Evolutionary conservation across 2,113 vertebrate species (phyloP), one percentile per base, ranked within the genome.

Genomic region (Ginglymostoma cirratum): DNA sequence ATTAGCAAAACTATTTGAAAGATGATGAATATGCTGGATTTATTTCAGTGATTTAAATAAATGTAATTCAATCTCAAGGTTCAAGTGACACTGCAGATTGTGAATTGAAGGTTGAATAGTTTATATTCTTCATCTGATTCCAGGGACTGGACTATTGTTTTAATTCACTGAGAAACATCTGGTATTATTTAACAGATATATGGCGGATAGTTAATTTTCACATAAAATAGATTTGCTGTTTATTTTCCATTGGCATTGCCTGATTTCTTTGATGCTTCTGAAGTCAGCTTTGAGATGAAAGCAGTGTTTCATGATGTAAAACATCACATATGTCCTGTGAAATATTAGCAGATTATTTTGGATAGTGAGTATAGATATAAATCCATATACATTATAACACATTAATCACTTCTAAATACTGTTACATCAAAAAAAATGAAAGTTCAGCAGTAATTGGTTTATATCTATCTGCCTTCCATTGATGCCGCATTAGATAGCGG

Each of bases 121-220:
- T 95, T 72, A 48, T 95, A 27, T 95, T 76, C 65, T 69, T 94
- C 80, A 90, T 90, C 94, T 95, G 94, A 72, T 72, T 72, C 69
- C 24, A 95, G 38, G 76, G 45, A 45, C 38, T 95, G 42, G 69
- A 52, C 69, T 72, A 66, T 27, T 30, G 23, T 67, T 93, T 72
- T 27, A 95, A 70, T 95, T 27, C 42, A 52, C 66, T 72, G 67
- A 72, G 94, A 66, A 93, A 2, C 94, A 95, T 95, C 94, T 95
- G 94, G 94, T 95, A 52, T 72, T 95, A 95, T 95, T 95, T 95
- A 95, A 45, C 61, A 93, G 45, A 95, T 72, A 70, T 27, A 19
- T 76, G 17, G 42, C 52, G 94, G 94, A 95, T 52, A 76, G 38
- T 76, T 30, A 72, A 72, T 95, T 52, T 76, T 95, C 94, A 72